Conservation (phyloP, 2,888 invertebrate species). For the Amiota mariae region DNA sequence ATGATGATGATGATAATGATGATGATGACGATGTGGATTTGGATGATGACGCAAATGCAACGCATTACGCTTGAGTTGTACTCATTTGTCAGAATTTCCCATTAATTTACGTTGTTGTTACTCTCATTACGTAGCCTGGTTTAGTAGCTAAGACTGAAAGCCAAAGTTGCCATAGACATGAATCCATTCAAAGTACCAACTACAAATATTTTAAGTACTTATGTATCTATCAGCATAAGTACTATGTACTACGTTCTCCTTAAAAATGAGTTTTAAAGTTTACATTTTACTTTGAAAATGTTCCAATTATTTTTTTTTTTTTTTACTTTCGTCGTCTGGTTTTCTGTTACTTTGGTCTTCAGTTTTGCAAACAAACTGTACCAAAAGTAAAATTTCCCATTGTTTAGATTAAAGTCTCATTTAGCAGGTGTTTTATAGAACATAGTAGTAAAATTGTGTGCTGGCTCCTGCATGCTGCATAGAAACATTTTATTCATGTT, state of each 20-base stretch:
- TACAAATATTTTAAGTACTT: no score
- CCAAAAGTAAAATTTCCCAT: background rate
- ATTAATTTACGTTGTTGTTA: constrained; percentile 24
- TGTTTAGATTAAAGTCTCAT: constrained; percentile 46
- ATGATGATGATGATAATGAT: background rate
- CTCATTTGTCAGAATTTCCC: constrained; percentile 14
- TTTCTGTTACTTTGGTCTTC: constrained; percentile 25
- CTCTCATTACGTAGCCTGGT: background rate
- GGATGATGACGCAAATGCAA: background rate
- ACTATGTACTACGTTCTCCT: background rate
- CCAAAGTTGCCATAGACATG: no score
- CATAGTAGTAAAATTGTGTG: no score
- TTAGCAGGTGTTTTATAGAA: constrained; percentile 47
- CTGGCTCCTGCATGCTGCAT: background rate
- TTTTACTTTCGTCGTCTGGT: background rate
- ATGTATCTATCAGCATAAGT: no score
- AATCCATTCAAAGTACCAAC: no score
- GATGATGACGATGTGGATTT: background rate
- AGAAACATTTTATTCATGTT: background rate
- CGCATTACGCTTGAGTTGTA: background rate
- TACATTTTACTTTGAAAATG: background rate
- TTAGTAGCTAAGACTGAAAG: no score
- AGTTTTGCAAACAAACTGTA: constrained; percentile 6
- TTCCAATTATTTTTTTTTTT: constrained; percentile 14
- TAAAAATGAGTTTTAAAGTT: constrained; percentile 4